Conservation (phyloP, 2,113 vertebrate genomes). For the Gracilinanus agilis region DNA sequence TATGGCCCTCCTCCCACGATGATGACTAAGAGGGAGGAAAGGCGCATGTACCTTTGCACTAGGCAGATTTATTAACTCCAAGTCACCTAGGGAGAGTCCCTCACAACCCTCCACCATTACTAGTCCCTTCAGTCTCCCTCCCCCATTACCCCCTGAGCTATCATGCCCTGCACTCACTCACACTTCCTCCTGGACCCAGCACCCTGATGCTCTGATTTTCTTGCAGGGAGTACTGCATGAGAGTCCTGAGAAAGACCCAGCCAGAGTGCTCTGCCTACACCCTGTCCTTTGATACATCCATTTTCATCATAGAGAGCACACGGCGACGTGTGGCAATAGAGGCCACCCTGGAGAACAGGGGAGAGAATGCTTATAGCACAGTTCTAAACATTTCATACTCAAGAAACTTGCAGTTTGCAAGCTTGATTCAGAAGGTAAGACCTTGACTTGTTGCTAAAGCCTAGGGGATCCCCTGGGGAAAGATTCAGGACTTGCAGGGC, state of each 20-base stretch:
- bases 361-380: slow-evolving; percentile 94
- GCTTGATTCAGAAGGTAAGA: slow-evolving; percentile 91
- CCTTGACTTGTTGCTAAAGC: accelerated
- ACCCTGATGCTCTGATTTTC: neutral
- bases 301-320: slow-evolving; percentile 89
- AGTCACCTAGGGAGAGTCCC: neutral
- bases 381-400: slow-evolving; percentile 93
- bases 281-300: slow-evolving; percentile 83
- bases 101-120: neutral
- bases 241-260: slow-evolving; percentile 78
- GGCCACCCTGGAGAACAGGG: slow-evolving; percentile 91
- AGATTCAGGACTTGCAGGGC: neutral
- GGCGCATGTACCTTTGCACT: neutral
- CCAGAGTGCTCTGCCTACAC: slow-evolving; percentile 83
- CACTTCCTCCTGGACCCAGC: neutral
- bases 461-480: neutral
- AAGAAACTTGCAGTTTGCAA: slow-evolving; percentile 93
- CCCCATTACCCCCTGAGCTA: neutral
- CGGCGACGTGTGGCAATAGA: slow-evolving; percentile 92
- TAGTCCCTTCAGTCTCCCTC: neutral
- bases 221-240: slow-evolving; percentile 91
- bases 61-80: neutral
- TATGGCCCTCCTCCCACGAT: neutral
- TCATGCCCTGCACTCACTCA: accelerated
- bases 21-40: neutral